These are phyloP conservation scores for Mesembrinibis cayennensis DNA, from an alignment of 2,113 vertebrate genomes.

Conservation along the genomic window DNA sequence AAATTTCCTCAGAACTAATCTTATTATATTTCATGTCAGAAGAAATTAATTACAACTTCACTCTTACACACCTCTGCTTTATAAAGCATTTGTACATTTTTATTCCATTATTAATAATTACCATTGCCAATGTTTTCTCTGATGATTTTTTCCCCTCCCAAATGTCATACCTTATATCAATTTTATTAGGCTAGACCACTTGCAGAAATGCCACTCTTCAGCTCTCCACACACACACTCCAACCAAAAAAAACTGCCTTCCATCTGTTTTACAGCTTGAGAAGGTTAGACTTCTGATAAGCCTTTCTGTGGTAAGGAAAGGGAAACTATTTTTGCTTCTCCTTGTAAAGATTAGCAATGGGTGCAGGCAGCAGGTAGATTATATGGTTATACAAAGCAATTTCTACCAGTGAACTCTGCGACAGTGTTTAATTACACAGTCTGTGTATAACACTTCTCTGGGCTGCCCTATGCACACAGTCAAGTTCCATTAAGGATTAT, in stretches of 20 bases:
- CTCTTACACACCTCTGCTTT: not conserved
- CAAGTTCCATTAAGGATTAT: not conserved
- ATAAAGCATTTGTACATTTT: not conserved
- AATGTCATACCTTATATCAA: not conserved
- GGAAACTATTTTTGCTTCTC: not conserved
- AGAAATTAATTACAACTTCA: not conserved
- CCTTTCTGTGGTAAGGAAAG: not conserved
- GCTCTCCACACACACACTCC: not conserved
- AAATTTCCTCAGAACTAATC: not conserved
- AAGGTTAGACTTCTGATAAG: not conserved
- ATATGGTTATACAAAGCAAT: not conserved
- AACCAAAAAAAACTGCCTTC: not conserved
- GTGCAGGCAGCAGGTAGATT: not conserved
- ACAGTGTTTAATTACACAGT: not conserved
- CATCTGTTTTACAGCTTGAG: not conserved
- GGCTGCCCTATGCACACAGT: fast-evolving
- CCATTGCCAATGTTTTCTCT: not conserved
- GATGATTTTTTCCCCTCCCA: not conserved
- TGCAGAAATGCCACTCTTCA: not conserved
- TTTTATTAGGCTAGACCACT: not conserved
- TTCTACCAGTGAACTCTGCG: not conserved
- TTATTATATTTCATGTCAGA: not conserved
- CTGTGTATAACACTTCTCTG: not conserved
- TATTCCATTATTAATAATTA: not conserved
- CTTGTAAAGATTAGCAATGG: not conserved